These are phyloP conservation scores for Leptinotarsa rubiginosa DNA, from an alignment of 2,888 invertebrate genomes.

Conservation along the genomic window DNA sequence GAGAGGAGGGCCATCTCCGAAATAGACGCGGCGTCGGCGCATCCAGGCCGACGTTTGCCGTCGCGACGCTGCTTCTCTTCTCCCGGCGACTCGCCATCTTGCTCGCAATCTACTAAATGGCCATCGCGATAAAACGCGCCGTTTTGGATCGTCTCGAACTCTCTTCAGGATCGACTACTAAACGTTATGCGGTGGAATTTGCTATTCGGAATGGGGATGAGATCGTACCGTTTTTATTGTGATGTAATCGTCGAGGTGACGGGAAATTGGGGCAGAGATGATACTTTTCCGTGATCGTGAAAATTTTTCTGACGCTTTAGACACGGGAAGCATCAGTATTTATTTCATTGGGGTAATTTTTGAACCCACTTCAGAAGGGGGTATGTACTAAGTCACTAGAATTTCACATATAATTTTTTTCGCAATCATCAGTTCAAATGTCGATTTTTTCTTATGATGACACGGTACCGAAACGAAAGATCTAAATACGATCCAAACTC, in stretches of 20 bases:
- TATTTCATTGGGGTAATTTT: not conserved
- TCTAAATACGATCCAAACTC: not conserved
- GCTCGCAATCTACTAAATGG: slow-evolving; percentile 67
- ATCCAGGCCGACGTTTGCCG: slow-evolving; percentile 50
- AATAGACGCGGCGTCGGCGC: slow-evolving; percentile 61
- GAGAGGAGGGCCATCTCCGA: slow-evolving; percentile 66
- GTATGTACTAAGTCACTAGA: too few species aligned
- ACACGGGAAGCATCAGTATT: not conserved
- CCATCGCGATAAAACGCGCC: slow-evolving; percentile 65
- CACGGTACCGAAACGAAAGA: not conserved
- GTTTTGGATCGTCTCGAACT: slow-evolving; percentile 52
- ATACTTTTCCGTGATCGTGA: not conserved
- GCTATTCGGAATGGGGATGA: slow-evolving; percentile 14
- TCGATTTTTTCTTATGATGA: too few species aligned
- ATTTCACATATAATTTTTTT: too few species aligned
- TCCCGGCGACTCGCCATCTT: slow-evolving; percentile 62
- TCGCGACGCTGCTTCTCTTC: slow-evolving; percentile 57
- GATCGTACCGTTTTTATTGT: slow-evolving; percentile 6
- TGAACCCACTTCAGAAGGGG: too few species aligned
- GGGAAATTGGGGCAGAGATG: not conserved
- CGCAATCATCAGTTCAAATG: too few species aligned
- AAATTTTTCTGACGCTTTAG: not conserved
- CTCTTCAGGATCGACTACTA: slow-evolving; percentile 37
- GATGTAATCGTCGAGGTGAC: slow-evolving; percentile 11
- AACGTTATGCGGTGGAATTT: slow-evolving; percentile 24